Evolutionary conservation across 2,113 vertebrate genomes (phyloP), one percentile per base, ranked within the genome.

Genomic region (Chionis minor): DNA sequence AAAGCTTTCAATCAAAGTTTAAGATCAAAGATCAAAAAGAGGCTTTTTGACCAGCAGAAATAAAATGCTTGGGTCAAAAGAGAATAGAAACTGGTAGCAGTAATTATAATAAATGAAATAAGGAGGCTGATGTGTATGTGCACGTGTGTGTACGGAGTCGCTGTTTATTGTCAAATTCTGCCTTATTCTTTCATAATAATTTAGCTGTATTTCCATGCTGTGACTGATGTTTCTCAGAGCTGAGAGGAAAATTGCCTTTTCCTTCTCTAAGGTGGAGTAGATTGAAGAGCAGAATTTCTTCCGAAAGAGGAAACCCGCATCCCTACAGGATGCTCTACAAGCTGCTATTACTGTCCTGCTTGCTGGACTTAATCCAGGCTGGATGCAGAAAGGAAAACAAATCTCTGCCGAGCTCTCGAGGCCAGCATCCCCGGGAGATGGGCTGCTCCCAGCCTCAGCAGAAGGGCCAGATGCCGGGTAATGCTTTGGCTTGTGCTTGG

Each of bases 1-100:
- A 74, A 85, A 93, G 38, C 51, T 79, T 84, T 79, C 70, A 38
- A 42, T 56, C 85, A 84, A 78, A 70, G 13, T 44, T 35, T 32
- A 71, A 91, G 54, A 84, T 4, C 22, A 38, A 65, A 86, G 78
- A 89, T 81, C 33, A 93, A 83, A 83, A 69, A 62, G 22, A 81
- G 33, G 26, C 28, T 80, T 83, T 83, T 72, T 75, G 81, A n/a
- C 33, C 38, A 79, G 12, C 14, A 69, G 69, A 69, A 92, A 38
- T 42, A 65, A 88, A 80, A 17, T 10, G 8, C 33, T 86, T 59
- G 23, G 63, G 58, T 66, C 35, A 44, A 66, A 84, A 84, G 40
- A 70, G 49, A 73, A 10, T 3, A 81, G 67, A 27, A 83, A 45
- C 24, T 17, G 14, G 54, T 21, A 74, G 40, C 27, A 4, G 30